These are phyloP conservation scores for Carpatolechia fugitivella DNA, from an alignment of 2,888 invertebrate species.

Conservation along the genomic window DNA sequence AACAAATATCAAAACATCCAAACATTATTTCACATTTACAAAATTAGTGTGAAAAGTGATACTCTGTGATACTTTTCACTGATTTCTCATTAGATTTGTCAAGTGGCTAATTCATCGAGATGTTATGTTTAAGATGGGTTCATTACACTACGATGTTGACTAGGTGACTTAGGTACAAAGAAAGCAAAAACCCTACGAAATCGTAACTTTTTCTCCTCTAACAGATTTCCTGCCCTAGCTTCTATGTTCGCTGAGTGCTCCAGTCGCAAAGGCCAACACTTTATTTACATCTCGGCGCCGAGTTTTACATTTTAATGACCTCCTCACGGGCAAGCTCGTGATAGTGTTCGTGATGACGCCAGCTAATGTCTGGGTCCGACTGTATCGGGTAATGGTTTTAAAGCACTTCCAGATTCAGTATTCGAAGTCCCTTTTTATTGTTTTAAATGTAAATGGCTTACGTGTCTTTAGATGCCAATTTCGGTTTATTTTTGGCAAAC, in stretches of 20 bases:
- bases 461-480: background rate
- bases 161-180: too few relatives aligned
- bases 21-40: too few relatives aligned
- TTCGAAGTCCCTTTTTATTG: background rate
- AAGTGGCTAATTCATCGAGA: too few relatives aligned
- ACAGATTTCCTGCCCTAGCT: background rate
- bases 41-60: too few relatives aligned
- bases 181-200: too few relatives aligned
- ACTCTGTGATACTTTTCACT: too few relatives aligned
- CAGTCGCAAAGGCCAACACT: constrained; percentile 21
- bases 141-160: too few relatives aligned
- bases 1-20: too few relatives aligned
- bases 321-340: constrained; percentile 25
- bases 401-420: background rate
- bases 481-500: too few relatives aligned
- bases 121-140: too few relatives aligned
- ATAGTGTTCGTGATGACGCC: constrained; percentile 19
- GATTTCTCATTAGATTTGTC: too few relatives aligned
- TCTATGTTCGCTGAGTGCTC: background rate
- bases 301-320: constrained; percentile 62
- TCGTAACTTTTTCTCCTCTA: background rate
- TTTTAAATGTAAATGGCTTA: background rate
- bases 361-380: constrained; percentile 8
- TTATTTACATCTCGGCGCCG: constrained; percentile 52
- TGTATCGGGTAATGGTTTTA: constrained; percentile 8